Evolutionary conservation across 2,113 vertebrate species (phyloP).

Genomic region (Mobula birostris): DNA sequence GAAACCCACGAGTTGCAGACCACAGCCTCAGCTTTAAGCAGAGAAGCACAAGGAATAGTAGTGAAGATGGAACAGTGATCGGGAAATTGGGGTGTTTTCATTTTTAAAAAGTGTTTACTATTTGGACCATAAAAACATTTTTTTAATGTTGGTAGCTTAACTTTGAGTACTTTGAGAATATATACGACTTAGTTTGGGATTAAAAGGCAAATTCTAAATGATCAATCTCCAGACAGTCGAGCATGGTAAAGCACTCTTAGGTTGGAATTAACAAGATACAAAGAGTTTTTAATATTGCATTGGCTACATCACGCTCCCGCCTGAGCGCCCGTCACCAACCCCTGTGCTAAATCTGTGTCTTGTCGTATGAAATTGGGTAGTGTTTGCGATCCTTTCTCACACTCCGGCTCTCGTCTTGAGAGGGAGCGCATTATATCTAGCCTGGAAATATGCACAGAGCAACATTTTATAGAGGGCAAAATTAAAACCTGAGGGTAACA

Average conservation of each 20-base stretch:
- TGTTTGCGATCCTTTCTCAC: neutral
- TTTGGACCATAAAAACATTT: neutral
- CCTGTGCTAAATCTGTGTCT: neutral
- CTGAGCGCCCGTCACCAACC: neutral
- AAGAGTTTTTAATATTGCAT: neutral
- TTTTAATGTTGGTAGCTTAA: neutral
- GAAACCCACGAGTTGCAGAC: too few species aligned
- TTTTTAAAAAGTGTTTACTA: neutral
- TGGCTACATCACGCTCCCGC: neutral
- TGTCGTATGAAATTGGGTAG: neutral
- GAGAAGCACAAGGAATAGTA: neutral
- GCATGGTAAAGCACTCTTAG: neutral
- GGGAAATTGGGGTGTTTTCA: neutral
- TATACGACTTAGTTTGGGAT: neutral
- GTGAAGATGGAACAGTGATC: neutral
- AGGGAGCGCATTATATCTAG: neutral
- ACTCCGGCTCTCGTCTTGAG: neutral
- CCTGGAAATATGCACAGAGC: neutral
- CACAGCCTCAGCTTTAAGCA: neutral
- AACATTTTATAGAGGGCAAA: neutral
- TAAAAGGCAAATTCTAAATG: neutral
- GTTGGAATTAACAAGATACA: neutral
- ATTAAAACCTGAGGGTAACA: neutral
- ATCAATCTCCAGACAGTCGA: neutral
- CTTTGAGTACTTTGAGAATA: too few species aligned